Percentiles rank a stretch among this genome's conserved stretches.
Conservation (phyloP, 2,113 vertebrate species). For the Malurus alboscapulatus region DNA sequence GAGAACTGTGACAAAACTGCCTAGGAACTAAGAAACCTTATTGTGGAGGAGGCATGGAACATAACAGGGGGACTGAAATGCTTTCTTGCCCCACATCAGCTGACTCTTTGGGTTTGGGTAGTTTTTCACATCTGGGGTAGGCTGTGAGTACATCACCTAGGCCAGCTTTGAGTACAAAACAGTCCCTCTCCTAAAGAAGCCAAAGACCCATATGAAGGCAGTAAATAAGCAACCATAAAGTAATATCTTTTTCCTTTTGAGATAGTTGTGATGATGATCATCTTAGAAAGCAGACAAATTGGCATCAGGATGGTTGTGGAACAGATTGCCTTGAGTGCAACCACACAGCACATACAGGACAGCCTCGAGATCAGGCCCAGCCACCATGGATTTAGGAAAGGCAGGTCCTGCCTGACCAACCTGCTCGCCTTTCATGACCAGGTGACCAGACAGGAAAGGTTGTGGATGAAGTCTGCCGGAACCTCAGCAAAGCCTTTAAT, state of each 20-base stretch:
- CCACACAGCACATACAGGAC: not conserved
- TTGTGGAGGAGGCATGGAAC: not conserved
- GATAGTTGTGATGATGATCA: not conserved
- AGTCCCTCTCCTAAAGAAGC: not conserved
- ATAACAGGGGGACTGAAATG: not conserved
- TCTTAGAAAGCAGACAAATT: not conserved
- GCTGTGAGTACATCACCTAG: not conserved
- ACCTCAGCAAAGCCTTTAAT: not conserved
- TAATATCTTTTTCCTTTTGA: not conserved
- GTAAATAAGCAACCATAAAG: not conserved
- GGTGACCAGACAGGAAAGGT: not conserved
- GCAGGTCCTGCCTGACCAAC: not conserved
- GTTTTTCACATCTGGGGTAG: not conserved
- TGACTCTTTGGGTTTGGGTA: not conserved
- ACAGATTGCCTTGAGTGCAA: no score
- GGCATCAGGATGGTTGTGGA: fast-evolving
- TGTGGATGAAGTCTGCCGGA: not conserved
- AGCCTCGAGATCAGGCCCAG: not conserved
- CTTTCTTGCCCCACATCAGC: not conserved
- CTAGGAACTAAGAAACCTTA: not conserved
- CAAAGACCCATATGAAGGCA: not conserved
- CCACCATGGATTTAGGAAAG: not conserved
- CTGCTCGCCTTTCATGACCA: not conserved
- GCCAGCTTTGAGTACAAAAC: not conserved
- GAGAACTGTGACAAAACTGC: not conserved